These are phyloP conservation scores for Halocynthia roretzi DNA, from an alignment of 23 tunicate species.

Conservation along the genomic window DNA sequence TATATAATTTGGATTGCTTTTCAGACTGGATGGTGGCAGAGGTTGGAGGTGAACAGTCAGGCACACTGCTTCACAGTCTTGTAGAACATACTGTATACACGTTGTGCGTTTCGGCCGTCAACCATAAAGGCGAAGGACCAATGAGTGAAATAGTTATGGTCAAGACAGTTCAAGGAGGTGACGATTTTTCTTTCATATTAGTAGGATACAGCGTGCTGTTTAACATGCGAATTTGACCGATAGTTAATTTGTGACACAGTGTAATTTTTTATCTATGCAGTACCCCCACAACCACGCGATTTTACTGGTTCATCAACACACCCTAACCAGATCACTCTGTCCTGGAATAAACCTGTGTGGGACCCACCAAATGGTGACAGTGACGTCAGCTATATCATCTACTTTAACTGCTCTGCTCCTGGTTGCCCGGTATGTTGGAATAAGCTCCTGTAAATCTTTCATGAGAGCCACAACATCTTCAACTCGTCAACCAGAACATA, in stretches of 20 bases:
- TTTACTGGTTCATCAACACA: slow-evolving; percentile 37
- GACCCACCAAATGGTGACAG: background rate
- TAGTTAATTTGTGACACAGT: background rate
- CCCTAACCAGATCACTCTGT: slow-evolving; percentile 33
- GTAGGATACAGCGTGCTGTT: background rate
- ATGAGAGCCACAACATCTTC: too few relatives aligned
- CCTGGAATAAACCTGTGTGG: slow-evolving; percentile 47
- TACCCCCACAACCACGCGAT: slow-evolving; percentile 82
- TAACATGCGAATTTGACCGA: background rate
- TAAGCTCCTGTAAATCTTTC: too few relatives aligned
- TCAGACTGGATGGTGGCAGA: slow-evolving; percentile 39
- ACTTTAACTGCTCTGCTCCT: slow-evolving; percentile 38
- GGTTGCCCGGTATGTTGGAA: slow-evolving; percentile 29
- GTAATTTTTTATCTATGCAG: slow-evolving; percentile 24
- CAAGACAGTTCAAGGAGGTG: slow-evolving; percentile 61
- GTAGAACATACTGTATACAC: slow-evolving; percentile 34
- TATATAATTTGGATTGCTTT: background rate
- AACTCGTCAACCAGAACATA: too few relatives aligned
- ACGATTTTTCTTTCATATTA: background rate
- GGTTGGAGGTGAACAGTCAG: background rate
- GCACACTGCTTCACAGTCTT: slow-evolving; percentile 26
- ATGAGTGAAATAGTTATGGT: slow-evolving; percentile 30
- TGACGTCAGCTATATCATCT: slow-evolving; percentile 29
- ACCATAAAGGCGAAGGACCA: slow-evolving; percentile 68
- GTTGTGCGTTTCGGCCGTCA: slow-evolving; percentile 53